phyloP scores from a whole-genome alignment of 2,888 invertebrate species.

The Gastracanthus pulcherrimus region DNA sequence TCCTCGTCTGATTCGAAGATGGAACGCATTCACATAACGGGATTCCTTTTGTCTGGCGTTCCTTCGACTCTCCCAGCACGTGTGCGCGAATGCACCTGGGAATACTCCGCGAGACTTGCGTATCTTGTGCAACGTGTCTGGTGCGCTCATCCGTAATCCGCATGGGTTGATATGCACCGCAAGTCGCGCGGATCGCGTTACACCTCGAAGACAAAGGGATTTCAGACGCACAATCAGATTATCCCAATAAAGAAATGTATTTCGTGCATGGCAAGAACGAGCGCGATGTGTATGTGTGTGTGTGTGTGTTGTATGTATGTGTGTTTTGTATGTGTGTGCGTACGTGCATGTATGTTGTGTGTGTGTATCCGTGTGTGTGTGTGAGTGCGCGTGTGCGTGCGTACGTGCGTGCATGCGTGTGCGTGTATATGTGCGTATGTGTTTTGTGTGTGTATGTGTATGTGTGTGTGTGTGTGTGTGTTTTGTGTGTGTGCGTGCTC shows the following conservation, averaged over 20 bases:
- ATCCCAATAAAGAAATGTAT: slow-evolving; percentile 46
- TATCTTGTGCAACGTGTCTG: slow-evolving; percentile 33
- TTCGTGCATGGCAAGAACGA: neutral
- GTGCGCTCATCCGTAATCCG: neutral
- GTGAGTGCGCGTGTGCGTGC: too few relatives aligned
- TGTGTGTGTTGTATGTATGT: neutral
- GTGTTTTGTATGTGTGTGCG: neutral
- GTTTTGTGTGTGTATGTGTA: too few relatives aligned
- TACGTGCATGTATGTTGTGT: neutral
- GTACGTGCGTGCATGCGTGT: too few relatives aligned
- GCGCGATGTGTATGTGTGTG: neutral
- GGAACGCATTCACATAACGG: too few relatives aligned
- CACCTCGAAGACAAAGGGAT: slow-evolving; percentile 37
- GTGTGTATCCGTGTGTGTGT: too few relatives aligned
- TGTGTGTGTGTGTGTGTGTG: too few relatives aligned
- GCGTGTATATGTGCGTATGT: too few relatives aligned
- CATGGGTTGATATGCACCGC: neutral
- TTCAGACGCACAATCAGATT: slow-evolving; percentile 40
- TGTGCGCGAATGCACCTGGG: neutral
- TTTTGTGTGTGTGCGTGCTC: too few relatives aligned
- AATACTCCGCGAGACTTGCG: slow-evolving; percentile 29
- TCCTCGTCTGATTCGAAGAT: too few relatives aligned
- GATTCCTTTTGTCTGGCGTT: too few relatives aligned
- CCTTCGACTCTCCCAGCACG: too few relatives aligned
- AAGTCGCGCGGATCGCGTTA: slow-evolving; percentile 21